Base-by-base conservation (phyloP, 2,113 vertebrate genomes). In the Lampris megalopsis region DNA sequence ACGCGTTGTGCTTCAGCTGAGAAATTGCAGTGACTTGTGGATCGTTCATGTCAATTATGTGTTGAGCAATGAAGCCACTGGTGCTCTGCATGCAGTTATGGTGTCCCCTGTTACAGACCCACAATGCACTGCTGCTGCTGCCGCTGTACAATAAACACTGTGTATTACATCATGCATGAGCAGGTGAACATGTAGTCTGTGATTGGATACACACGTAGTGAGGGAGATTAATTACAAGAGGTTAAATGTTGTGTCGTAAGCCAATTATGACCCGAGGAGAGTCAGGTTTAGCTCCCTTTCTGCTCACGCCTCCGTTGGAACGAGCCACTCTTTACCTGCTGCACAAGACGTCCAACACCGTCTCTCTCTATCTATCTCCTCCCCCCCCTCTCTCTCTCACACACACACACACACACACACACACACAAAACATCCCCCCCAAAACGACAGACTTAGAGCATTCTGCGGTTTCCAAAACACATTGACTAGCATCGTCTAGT, bases 191-290 rank as follows among this genome's bases (percentile, higher is more conserved):
- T 79, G 59, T 63, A 73, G 45, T 63, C 71, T 75, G 41, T 72
- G 56, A 87, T 73, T 63, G 56, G 49, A 57, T 73, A 75, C 63
- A 73, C 62, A 65, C 50, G 63, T 60, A 73, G 66, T 59, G 11
- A 5, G 36, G 53, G 62, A 85, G 73, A 82, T 86, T 84, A 86
- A 87, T 90, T 82, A 74, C 41, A 42, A 59, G 56, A 63, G 73
- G 56, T 57, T 82, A 81, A 64, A 83, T 89, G 78, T 87, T 89
- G 86, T 79, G 88, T 88, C 83, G 88, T 81, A 83, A 81, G 82
- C 85, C 88, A 91, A 89, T 92, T 88, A 92, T 92, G 83, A 92
- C 91, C 87, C 85, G 81, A 87, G 77, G 73, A 82, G 82, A 86
- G 81, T 78, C 78, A 80, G 74, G 73, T 58, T 73, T 62, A 42